Conservation (phyloP, 2,113 vertebrate species). For the Heptranchias perlo region DNA sequence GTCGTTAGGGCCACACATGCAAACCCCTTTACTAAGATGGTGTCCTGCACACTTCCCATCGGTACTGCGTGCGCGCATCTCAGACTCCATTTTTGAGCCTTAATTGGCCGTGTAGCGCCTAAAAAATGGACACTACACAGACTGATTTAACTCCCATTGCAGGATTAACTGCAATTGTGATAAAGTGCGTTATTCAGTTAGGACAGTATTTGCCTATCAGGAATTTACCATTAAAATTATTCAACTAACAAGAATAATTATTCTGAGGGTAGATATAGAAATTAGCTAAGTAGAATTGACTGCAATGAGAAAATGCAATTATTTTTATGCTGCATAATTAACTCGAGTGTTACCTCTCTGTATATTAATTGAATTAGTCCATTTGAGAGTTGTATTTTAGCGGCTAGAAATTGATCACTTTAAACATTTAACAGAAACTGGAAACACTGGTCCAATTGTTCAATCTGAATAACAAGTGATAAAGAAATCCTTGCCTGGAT, state of each 20-base stretch:
- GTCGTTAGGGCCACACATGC: too few relatives aligned
- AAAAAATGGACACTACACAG: too few relatives aligned
- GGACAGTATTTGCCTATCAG: neutral
- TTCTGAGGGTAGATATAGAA: neutral
- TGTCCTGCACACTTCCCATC: too few relatives aligned
- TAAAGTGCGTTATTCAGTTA: neutral
- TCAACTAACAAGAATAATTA: neutral
- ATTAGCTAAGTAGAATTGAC: neutral
- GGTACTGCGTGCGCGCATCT: too few relatives aligned
- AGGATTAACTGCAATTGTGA: neutral
- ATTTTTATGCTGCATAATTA: conserved; percentile 10
- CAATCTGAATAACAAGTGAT: neutral
- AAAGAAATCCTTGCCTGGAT: neutral
- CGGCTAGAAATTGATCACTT: neutral
- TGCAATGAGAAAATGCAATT: neutral
- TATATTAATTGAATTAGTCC: conserved; percentile 16
- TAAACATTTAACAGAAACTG: neutral
- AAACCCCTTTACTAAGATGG: too few relatives aligned
- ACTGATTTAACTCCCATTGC: neutral
- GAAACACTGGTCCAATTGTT: neutral
- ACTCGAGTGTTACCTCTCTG: neutral
- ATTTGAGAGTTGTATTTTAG: neutral
- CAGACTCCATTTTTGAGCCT: too few relatives aligned
- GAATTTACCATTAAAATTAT: neutral
- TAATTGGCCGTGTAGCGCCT: too few relatives aligned